A percentile compares a stretch with the other conserved stretches of the same genome.
These are phyloP conservation scores for Sericinus montela DNA, from an alignment of 2,888 invertebrate genomes.

Conservation along the genomic window DNA sequence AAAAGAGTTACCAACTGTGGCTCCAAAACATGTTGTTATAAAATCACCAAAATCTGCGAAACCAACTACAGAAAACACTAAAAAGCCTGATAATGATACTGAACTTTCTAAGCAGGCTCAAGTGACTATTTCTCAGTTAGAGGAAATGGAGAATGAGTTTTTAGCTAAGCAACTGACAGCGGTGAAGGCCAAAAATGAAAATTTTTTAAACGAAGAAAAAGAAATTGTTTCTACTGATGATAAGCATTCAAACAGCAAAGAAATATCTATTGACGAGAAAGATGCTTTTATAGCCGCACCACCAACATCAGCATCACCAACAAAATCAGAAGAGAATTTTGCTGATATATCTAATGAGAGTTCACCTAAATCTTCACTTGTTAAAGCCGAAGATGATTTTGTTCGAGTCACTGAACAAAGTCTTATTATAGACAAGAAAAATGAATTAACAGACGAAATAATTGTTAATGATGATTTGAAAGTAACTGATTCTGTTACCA, in stretches of 20 bases:
- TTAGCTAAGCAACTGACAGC: slow-evolving; percentile 48
- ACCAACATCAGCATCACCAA: slow-evolving; percentile 49
- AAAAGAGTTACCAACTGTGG: slow-evolving; percentile 51
- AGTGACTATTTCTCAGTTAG: slow-evolving; percentile 50
- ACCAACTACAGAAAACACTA: slow-evolving; percentile 27
- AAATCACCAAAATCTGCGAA: slow-evolving; percentile 50
- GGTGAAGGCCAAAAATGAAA: slow-evolving; percentile 54
- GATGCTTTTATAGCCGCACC: slow-evolving; percentile 39
- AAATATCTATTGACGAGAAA: slow-evolving; percentile 26
- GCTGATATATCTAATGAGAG: slow-evolving; percentile 60
- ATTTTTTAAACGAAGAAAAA: slow-evolving; percentile 50
- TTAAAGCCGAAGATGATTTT: slow-evolving; percentile 28
- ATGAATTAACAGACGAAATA: slow-evolving; percentile 11
- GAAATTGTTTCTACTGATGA: slow-evolving; percentile 30
- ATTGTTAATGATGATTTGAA: not conserved
- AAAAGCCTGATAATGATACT: slow-evolving; percentile 27
- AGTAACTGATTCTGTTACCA: not conserved
- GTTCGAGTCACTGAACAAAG: not conserved
- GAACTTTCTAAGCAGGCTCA: slow-evolving; percentile 50
- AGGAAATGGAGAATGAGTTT: slow-evolving; percentile 64
- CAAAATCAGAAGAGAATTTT: slow-evolving; percentile 61
- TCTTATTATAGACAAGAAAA: not conserved
- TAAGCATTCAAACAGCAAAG: not conserved
- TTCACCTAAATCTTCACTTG: slow-evolving; percentile 37
- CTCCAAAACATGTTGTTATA: slow-evolving; percentile 60